Evolutionary conservation across 2,113 vertebrate genomes (phyloP).

Genomic region (Sceloporus tristichus): DNA sequence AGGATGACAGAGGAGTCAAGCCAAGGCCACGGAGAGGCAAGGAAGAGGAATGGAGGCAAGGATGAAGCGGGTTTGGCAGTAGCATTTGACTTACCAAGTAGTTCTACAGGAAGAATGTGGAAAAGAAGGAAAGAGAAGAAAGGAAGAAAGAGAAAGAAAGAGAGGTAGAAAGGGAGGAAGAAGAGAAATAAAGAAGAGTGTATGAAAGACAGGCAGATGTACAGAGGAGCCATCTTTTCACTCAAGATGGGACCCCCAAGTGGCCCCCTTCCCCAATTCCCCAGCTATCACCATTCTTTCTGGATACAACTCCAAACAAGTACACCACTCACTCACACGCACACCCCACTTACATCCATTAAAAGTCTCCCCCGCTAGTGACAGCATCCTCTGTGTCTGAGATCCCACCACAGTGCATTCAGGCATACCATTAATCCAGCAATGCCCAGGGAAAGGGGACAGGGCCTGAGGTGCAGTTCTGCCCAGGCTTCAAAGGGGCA

Average conservation of each 20-base stretch:
- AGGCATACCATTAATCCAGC: too few species aligned
- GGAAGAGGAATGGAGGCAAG: slow-evolving; percentile 26
- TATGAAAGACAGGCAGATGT: slow-evolving; percentile 78
- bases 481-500: too few species aligned
- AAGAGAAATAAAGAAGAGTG: slow-evolving; percentile 67
- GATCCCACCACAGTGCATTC: too few species aligned
- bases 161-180: slow-evolving; percentile 70
- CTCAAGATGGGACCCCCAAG: not conserved
- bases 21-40: slow-evolving; percentile 24
- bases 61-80: slow-evolving; percentile 56
- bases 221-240: slow-evolving; percentile 51
- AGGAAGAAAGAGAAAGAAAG: slow-evolving; percentile 71
- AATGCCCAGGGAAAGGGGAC: too few species aligned
- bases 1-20: slow-evolving; percentile 48
- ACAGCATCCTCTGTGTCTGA: too few species aligned
- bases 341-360: too few species aligned
- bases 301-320: not conserved
- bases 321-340: too few species aligned
- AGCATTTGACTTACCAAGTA: slow-evolving; percentile 83
- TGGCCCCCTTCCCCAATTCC: not conserved
- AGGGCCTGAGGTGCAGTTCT: too few species aligned
- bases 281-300: not conserved
- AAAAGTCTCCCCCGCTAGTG: too few species aligned
- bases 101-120: slow-evolving; percentile 85
- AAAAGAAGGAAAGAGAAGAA: slow-evolving; percentile 60